Evolutionary conservation across 1,140 invertebrate species (phyloP).

Genomic region (Bombus sylvicola): DNA sequence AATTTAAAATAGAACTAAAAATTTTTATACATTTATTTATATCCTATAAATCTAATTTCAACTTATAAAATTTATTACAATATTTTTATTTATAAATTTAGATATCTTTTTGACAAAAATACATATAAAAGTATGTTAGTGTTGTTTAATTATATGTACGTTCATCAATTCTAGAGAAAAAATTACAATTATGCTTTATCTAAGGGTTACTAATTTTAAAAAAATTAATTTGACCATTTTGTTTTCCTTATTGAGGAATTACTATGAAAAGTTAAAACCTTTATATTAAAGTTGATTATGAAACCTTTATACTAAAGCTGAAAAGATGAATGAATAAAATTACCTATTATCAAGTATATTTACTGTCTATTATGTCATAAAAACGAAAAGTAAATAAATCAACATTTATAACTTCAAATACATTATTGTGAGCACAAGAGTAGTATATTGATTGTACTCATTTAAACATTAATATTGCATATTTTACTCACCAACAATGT

Average conservation of each 20-base stretch:
- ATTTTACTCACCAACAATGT: constrained; percentile 53
- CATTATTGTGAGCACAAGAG: constrained; percentile 24
- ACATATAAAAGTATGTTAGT: constrained; percentile 11
- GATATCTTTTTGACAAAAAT: constrained; percentile 17
- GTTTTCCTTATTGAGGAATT: constrained; percentile 14
- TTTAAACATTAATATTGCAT: constrained; percentile 3
- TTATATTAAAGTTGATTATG: neutral
- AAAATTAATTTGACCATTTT: constrained; percentile 4
- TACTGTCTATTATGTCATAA: constrained; percentile 62
- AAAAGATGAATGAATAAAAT: constrained; percentile 57
- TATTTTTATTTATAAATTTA: neutral
- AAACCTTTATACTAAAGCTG: constrained; percentile 48
- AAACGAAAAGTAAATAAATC: constrained; percentile 73
- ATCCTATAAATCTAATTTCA: constrained; percentile 12
- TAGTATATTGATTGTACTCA: neutral
- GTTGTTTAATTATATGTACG: constrained; percentile 11
- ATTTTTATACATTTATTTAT: constrained; percentile 22
- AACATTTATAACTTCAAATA: constrained; percentile 75
- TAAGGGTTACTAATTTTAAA: neutral
- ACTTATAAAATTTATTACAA: constrained; percentile 1
- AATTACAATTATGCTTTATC: constrained; percentile 13
- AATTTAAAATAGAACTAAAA: constrained; percentile 33
- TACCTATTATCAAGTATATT: constrained; percentile 54
- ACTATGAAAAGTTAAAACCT: constrained; percentile 27
- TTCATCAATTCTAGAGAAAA: constrained; percentile 5